Conservation (phyloP, 2,113 vertebrate species). For the Oryzias melastigma region DNA sequence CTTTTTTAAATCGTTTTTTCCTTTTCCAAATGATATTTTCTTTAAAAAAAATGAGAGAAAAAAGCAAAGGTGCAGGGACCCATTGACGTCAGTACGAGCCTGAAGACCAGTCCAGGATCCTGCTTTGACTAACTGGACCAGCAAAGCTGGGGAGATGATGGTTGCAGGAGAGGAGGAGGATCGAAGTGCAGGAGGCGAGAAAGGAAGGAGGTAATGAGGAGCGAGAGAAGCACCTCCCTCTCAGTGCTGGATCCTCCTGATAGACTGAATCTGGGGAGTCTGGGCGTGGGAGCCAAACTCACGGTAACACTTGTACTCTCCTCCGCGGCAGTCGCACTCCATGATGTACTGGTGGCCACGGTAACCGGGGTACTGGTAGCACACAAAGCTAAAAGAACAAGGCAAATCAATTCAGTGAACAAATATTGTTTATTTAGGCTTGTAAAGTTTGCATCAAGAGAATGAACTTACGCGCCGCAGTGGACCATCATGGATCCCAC, state of each 20-base stretch:
- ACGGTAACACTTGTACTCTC: constrained; percentile 94
- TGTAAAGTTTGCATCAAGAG: not conserved
- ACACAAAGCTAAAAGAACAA: constrained; percentile 83
- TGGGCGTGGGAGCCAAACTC: constrained; percentile 93
- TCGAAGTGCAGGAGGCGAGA: constrained; percentile 38
- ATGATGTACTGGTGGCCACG: constrained; percentile 96
- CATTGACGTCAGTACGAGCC: constrained; percentile 65
- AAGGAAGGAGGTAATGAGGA: constrained; percentile 33
- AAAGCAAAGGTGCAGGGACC: constrained; percentile 65
- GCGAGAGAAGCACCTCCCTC: constrained; percentile 32
- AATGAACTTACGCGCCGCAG: constrained; percentile 87
- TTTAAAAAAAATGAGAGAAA: constrained; percentile 51
- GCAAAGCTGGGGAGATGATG: constrained; percentile 40
- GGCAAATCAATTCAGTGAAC: not conserved
- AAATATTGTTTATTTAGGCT: not conserved
- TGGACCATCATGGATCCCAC: constrained; percentile 92
- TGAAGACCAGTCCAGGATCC: constrained; percentile 52
- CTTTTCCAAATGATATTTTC: constrained; percentile 52
- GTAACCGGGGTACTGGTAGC: constrained; percentile 97
- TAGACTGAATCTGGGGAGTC: constrained; percentile 94
- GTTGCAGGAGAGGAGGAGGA: constrained; percentile 39
- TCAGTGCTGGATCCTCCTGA: constrained; percentile 96
- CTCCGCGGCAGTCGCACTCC: constrained; percentile 89
- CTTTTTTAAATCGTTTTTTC: constrained; percentile 61
- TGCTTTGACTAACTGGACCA: constrained; percentile 42